Conservation (phyloP, 2,113 vertebrate species). For the Centropristis striata region DNA sequence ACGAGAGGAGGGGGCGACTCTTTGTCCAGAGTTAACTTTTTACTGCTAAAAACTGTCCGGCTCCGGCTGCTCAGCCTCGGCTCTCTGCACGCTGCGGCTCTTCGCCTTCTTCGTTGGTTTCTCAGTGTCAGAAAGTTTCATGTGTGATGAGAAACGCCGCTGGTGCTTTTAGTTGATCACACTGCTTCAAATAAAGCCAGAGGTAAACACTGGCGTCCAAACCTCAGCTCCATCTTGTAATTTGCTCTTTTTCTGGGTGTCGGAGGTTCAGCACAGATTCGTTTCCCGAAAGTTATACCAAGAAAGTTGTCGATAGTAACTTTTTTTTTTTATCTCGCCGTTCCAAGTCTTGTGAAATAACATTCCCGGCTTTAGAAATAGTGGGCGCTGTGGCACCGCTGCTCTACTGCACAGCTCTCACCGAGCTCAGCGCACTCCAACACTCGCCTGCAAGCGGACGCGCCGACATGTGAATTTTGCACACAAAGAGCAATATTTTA, state of each 20-base stretch:
- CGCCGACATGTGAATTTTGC: slow-evolving; percentile 78
- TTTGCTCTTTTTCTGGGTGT: slow-evolving; percentile 57
- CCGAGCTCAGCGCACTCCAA: slow-evolving; percentile 71
- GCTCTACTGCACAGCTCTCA: slow-evolving; percentile 66
- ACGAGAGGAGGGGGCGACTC: slow-evolving; percentile 68
- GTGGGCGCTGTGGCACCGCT: slow-evolving; percentile 96
- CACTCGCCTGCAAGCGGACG: slow-evolving; percentile 69
- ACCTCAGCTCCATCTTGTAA: slow-evolving; percentile 58
- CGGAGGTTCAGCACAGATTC: slow-evolving; percentile 55
- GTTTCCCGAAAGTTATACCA: slow-evolving; percentile 85
- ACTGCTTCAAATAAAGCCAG: slow-evolving; percentile 35
- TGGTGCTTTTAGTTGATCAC: slow-evolving; percentile 70
- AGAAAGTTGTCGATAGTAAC: slow-evolving; percentile 91
- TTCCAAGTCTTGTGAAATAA: slow-evolving; percentile 91
- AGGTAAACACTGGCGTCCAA: slow-evolving; percentile 41
- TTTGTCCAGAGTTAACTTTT: slow-evolving; percentile 80
- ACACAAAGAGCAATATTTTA: slow-evolving; percentile 77
- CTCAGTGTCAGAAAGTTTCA: slow-evolving; percentile 81
- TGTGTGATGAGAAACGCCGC: slow-evolving; percentile 83
- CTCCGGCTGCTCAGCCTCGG: slow-evolving; percentile 47
- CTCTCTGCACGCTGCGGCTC: slow-evolving; percentile 58
- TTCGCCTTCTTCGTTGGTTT: slow-evolving; percentile 56
- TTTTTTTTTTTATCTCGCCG: slow-evolving; percentile 81
- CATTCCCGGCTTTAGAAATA: slow-evolving; percentile 93
- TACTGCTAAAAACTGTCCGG: slow-evolving; percentile 43